Evolutionary conservation across 2,888 invertebrate species (phyloP), one percentile per base, ranked within the genome.

Genomic region (Drosophila meridiana): DNA sequence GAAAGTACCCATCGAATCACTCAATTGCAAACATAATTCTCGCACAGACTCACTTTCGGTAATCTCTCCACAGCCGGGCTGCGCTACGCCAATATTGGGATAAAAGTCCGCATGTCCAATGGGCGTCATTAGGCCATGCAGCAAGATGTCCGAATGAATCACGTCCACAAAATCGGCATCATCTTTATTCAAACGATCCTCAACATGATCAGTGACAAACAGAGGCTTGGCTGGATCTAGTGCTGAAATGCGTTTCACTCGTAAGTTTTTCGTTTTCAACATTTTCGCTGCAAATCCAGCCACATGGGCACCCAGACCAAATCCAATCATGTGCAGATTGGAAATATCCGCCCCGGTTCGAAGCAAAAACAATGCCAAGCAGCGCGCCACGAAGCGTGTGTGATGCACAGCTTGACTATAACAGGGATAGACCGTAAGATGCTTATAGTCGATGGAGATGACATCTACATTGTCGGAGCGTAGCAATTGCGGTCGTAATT

Each of bases 161-260:
- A 95, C 94, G 78, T 96, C 95, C 0, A 96, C 95, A 78, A 94
- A 95, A 0, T 93, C 91, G 0, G 95, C 96, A 84, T 96, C 95
- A 2, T 83, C 89, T 4, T 91, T 77, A 83, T 95, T 95, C 20
- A 95, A 75, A 78, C 94, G 94, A 55, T 92, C 93, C 0, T 90
- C 91, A 0, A 70, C 52, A 52, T 94, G 92, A 0, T 85, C 87
- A 0, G 94, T 94, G 0, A 94, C 94, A 80, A 95, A 96, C 4
- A 95, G 80, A 0, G 95, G 95, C 80, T 95, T 91, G 0, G 95
- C 96, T 3, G 96, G 95, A 87, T 96, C 96, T 8, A 96, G 90
- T 2, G 94, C 95, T 47, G 95, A 94, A 53, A 95, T 94, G 68
- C 95, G 93, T 0, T 38, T 42, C 20, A 76, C 20, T n/a, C 2